A percentile compares a stretch with the other conserved stretches of the same genome.
Evolutionary conservation across 2,113 vertebrate genomes (phyloP).

Genomic region (Ranitomeya variabilis): DNA sequence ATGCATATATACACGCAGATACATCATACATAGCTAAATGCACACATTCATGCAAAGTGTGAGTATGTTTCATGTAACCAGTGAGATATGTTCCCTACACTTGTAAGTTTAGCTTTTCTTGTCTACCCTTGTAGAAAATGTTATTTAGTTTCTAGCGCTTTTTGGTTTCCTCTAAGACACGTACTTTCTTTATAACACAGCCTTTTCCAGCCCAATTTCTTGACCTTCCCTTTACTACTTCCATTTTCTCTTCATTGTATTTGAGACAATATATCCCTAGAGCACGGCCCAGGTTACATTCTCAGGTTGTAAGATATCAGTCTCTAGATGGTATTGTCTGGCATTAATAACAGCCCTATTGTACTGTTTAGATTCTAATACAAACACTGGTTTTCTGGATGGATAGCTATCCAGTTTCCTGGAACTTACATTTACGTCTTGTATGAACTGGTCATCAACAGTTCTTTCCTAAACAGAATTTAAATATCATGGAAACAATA

Average conservation of each 20-base stretch:
- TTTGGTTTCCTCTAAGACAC: not conserved
- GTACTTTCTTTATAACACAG: not conserved
- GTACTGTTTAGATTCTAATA: not conserved
- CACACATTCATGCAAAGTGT: no score
- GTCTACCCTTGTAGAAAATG: not conserved
- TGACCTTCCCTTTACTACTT: not conserved
- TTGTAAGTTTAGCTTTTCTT: not conserved
- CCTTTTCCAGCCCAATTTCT: not conserved
- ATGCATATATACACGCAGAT: no score
- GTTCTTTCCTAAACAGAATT: not conserved
- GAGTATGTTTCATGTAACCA: not conserved
- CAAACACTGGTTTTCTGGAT: not conserved
- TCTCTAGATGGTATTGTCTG: slow-evolving; percentile 3
- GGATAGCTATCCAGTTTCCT: not conserved
- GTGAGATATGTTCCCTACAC: not conserved
- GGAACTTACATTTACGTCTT: not conserved
- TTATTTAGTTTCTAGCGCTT: not conserved
- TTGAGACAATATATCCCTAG: slow-evolving; percentile 32
- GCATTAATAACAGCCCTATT: slow-evolving; percentile 27
- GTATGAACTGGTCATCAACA: not conserved
- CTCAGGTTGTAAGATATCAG: not conserved
- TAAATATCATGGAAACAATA: not conserved
- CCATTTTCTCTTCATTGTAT: not conserved
- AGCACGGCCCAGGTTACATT: slow-evolving; percentile 11
- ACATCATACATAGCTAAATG: no score